These are phyloP conservation scores for Ginglymostoma cirratum DNA, from an alignment of 2,113 vertebrate genomes.

Conservation along the genomic window DNA sequence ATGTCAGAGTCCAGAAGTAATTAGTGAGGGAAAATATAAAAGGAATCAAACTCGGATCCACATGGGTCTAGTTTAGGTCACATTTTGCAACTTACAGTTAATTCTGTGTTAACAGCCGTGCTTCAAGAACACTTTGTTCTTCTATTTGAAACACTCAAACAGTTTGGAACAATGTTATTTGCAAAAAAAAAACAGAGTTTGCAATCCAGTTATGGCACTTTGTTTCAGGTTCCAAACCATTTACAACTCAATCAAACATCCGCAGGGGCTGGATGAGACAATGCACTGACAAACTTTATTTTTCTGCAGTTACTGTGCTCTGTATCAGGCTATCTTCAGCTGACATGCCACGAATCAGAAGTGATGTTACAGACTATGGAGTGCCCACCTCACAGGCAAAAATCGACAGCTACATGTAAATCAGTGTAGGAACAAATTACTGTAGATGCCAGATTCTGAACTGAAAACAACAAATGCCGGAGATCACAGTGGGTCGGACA, in stretches of 20 bases:
- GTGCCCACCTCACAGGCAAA: neutral
- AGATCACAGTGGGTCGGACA: too few species aligned
- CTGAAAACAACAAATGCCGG: too few species aligned
- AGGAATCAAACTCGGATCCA: neutral
- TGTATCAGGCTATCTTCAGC: neutral
- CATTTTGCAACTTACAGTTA: neutral
- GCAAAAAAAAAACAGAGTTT: neutral
- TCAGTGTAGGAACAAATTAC: too few species aligned
- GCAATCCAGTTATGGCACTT: neutral
- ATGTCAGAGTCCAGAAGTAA: neutral
- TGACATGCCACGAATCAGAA: neutral
- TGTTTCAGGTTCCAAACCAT: neutral
- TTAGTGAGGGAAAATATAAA: neutral
- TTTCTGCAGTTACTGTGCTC: too few species aligned
- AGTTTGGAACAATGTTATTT: neutral
- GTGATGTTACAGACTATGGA: neutral
- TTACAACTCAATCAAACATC: neutral
- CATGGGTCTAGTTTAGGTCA: neutral
- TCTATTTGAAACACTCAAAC: neutral
- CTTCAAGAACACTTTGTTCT: neutral
- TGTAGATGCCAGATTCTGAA: too few species aligned
- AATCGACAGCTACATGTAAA: neutral
- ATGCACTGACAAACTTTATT: neutral
- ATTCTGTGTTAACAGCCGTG: neutral
- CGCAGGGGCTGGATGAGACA: neutral